Conservation (phyloP, 2,888 invertebrate species). For the Matsumyia berberina region DNA sequence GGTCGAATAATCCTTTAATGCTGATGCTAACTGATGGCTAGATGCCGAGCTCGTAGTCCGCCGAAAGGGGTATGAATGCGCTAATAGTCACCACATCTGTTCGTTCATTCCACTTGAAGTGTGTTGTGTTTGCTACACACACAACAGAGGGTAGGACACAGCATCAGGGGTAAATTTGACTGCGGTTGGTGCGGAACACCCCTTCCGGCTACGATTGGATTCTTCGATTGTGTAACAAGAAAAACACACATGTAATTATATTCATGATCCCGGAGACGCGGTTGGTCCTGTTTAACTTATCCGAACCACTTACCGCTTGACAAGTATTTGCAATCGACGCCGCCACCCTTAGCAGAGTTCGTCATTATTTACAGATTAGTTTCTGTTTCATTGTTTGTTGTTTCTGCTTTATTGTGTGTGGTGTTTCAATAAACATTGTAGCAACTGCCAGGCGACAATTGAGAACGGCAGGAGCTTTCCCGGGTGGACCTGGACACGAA, state of each 20-base stretch:
- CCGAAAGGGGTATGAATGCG: conserved; percentile 82
- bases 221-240: conserved; percentile 76
- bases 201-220: conserved; percentile 70
- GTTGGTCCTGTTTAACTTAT: conserved; percentile 62
- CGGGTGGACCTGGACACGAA: conserved; percentile 80
- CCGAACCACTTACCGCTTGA: conserved; percentile 71
- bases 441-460: conserved; percentile 70
- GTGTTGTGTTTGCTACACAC: conserved; percentile 18
- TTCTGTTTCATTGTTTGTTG: conserved; percentile 70
- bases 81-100: conserved; percentile 84
- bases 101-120: conserved; percentile 83
- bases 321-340: conserved; percentile 56
- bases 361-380: conserved; percentile 77
- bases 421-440: conserved; percentile 72
- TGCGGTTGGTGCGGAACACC: conserved; percentile 72
- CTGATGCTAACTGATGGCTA: conserved; percentile 82
- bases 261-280: conserved; percentile 65
- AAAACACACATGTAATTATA: conserved; percentile 75
- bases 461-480: conserved; percentile 46
- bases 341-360: conserved; percentile 54
- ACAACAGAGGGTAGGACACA: conserved; percentile 57
- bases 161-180: conserved; percentile 72
- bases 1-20: conserved; percentile 84
- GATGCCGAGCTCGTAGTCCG: conserved; percentile 54
- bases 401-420: conserved; percentile 74